Conservation (phyloP, 2,888 invertebrate genomes). For the Keiferia lycopersicella region DNA sequence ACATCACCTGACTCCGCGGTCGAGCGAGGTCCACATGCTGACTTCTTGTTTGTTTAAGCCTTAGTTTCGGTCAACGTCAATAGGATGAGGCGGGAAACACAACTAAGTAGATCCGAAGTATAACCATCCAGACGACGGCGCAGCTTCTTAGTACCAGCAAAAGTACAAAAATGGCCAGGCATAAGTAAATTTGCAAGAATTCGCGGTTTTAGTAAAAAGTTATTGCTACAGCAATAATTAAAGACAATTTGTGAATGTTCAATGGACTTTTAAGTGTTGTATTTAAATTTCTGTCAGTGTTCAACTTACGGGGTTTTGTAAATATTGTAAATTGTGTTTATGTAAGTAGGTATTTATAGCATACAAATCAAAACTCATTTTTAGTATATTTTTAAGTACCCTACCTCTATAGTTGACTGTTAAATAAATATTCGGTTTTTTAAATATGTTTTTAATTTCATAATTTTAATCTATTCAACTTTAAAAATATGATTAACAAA, state of each 20-base stretch:
- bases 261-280: conserved; percentile 44
- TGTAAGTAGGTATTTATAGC: background rate
- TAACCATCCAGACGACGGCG: conserved; percentile 24
- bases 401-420: conserved; percentile 1
- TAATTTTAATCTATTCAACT: background rate
- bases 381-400: background rate
- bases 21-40: conserved; percentile 40
- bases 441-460: background rate
- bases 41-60: conserved; percentile 49
- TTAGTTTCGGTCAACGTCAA: conserved; percentile 67
- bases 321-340: conserved; percentile 41
- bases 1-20: conserved; percentile 13
- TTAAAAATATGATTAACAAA: background rate
- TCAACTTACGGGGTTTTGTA: conserved; percentile 37
- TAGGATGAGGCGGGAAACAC: conserved; percentile 61
- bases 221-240: conserved; percentile 35
- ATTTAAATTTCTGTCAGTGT: conserved; percentile 9
- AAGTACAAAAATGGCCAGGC: conserved; percentile 23
- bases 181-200: conserved; percentile 35
- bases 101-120: conserved; percentile 39
- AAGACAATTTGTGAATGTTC: conserved; percentile 41
- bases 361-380: background rate
- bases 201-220: conserved; percentile 37
- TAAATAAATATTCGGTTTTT: background rate
- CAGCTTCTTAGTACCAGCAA: conserved; percentile 14